Base-by-base conservation (phyloP, 2,888 invertebrate genomes). In the Lissocephala sabroskyi region DNA sequence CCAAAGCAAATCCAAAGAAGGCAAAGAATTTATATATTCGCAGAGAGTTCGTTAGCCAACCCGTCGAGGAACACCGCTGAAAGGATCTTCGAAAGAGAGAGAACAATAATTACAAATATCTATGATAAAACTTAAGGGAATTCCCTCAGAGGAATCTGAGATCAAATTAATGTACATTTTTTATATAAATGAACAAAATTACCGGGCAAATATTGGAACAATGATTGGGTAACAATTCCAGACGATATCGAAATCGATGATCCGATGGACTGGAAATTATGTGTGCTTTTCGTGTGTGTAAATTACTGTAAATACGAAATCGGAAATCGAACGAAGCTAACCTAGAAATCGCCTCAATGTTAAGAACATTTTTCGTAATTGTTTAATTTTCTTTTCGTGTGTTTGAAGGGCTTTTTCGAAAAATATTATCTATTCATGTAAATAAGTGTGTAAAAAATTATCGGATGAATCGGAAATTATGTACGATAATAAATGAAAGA, bases 101-200 rank as follows among this genome's bases (percentile, higher is more conserved):
- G 68, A 68, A 68, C 68, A 68, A 68, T 68, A 68, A 68, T 76
- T 73, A 76, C n/a, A 75, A 75, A 59, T 68, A 71, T 56, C 54
- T 71, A 75, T 59, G 33, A 11, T 51, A 23, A 23, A 23, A 23
- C 7, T 41, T 66, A 66, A 66, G 74, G 46, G n/a, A n/a, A n/a
- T n/a, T n/a, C n/a, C n/a, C n/a, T n/a, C n/a, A n/a, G n/a, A n/a
- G n/a, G n/a, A n/a, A n/a, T n/a, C n/a, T n/a, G n/a, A n/a, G n/a
- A n/a, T n/a, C n/a, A 41, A 47, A 43, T 2, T 42, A 18, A 23
- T 23, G 23, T 23, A 23, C 23, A 23, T 23, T 23, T 23, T 23
- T 23, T 23, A 5, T 3, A 23, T 23, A 33, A 13, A 19, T 36
- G 13, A 36, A 17, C 3, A 1, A 36, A 18, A 23, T 3, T 36